Base-by-base conservation (phyloP, 2,888 invertebrate genomes). In the Polydesmus complanatus region DNA sequence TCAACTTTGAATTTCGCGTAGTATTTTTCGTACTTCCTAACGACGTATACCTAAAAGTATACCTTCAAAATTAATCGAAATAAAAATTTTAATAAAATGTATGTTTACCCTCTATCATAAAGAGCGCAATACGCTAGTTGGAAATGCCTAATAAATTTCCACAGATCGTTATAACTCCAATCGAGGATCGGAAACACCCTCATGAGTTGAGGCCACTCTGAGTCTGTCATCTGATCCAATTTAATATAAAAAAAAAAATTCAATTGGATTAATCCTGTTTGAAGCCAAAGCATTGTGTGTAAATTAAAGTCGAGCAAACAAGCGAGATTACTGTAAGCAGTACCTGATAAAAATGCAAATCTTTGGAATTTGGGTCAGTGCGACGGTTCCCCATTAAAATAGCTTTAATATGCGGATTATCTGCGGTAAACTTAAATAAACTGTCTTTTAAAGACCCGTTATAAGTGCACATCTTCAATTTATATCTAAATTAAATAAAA, bases 361-460 rank as follows among this genome's bases (percentile, higher is more conserved):
- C 74, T 65, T 81, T 77, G 56, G 88, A 84, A 70, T 82, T 83
- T 0, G 94, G 95, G 77, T 98, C 97, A 0, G 87, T 87, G 58
- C 82, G 78, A 64, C 97, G 79, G 2, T 88, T 89, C 8, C 98
- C 98, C 88, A 98, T 91, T 3, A 97, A 77, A 60, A 89, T 85
- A 0, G 88, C 92, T 71, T 87, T 85, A 27, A 95, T 77, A 55
- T 80, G 73, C 0, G 78, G 77, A 66, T 77, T 72, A 21, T 74
- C 69, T 0, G 77, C 70, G 53, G 86, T 75, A 62, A 94, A 74
- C 49, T 77, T 75, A 18, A 74, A 73, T 49, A 98, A 75, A 0
- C 86, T 85, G 21, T 77, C 74, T 73, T 86, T 88, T 65, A 96
- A 83, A 1, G 83, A 81, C 0, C 83, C 83, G 8, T 80, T 78